Evolutionary conservation across 2,797 vertebrate genomes (phyloP), one percentile per base, ranked within the genome.

Genomic region (Scarus forsteni): DNA sequence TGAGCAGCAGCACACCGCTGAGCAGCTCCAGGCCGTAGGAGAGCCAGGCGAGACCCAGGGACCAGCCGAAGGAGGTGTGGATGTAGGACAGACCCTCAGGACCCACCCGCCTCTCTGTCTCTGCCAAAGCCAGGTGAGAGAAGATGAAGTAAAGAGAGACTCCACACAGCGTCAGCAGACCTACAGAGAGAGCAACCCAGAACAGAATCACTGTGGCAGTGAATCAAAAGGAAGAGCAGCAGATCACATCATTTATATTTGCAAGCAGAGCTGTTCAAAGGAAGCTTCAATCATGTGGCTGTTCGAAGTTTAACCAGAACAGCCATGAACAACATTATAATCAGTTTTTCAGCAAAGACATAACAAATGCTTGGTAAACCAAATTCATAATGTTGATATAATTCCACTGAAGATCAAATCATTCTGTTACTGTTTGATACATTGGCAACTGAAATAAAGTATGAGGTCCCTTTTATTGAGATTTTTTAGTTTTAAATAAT

Each of bases 31-130:
- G 75, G 66, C 85, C 27, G 2, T 89, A 95, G 69, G 94, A 95
- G 51, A 94, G 89, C 92, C 94, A 95, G 72, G 93, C 95, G 79
- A 95, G 75, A 42, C 77, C 92, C 70, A 93, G 50, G 14, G 95
- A 94, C 95, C 94, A 95, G 85, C 95, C 92, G 1, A 94, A 95
- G 54, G 92, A 84, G 53, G 92, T 83, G 67, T 5, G 60, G 35
- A 95, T 42, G 0, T 65, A 70, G 59, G 89, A 75, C 65, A 95
- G 52, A 1, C 65, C 77, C 68, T 91, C 89, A 0, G 11, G 53
- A 1, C 92, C 92, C 2, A 92, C 85, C 67, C 71, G 83, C 43
- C 60, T 75, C 72, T 93, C 85, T 0, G 80, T 88, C 77, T 94
- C 94, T 0, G 65, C 61, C 34, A 94, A 84, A 2, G 94, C 94